Percentiles rank a stretch among this genome's conserved stretches.
Conservation (phyloP, 2,113 vertebrate genomes). For the Garra rufa region DNA sequence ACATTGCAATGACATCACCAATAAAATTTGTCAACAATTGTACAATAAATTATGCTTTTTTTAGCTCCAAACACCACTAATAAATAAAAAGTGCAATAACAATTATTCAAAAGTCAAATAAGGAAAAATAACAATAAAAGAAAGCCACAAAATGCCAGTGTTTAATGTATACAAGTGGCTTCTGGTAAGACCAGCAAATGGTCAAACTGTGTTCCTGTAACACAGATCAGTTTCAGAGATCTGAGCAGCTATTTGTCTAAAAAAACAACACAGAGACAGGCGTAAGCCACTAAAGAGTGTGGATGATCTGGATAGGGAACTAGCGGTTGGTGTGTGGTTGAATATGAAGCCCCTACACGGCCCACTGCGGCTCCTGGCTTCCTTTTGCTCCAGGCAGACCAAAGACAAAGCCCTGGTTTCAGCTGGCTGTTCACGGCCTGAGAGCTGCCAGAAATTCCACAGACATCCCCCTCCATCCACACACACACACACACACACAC, state of each 20-base stretch:
- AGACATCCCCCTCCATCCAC: slow-evolving; percentile 43
- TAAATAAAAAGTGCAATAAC: neutral
- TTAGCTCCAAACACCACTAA: neutral
- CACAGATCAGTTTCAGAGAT: slow-evolving; percentile 17
- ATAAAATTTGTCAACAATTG: neutral
- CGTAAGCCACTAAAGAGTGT: slow-evolving; percentile 38
- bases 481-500: slow-evolving; percentile 36
- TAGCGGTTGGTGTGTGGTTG: slow-evolving; percentile 30
- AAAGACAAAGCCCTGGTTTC: slow-evolving; percentile 57
- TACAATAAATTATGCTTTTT: neutral
- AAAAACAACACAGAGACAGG: slow-evolving; percentile 29
- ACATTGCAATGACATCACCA: neutral
- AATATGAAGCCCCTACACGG: slow-evolving; percentile 1
- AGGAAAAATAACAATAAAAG: neutral
- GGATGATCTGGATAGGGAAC: slow-evolving; percentile 26
- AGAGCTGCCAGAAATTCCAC: slow-evolving; percentile 55
- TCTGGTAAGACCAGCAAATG: neutral
- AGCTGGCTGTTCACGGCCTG: slow-evolving; percentile 42
- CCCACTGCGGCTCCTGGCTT: slow-evolving; percentile 32
- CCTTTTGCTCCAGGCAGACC: slow-evolving; percentile 49
- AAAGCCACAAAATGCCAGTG: neutral
- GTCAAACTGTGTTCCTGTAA: slow-evolving; percentile 12
- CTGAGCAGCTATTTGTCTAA: slow-evolving; percentile 26
- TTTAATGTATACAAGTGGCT: neutral
- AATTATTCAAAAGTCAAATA: neutral